Evolutionary conservation across 2,113 vertebrate species (phyloP).

Genomic region (Tiliqua scincoides): DNA sequence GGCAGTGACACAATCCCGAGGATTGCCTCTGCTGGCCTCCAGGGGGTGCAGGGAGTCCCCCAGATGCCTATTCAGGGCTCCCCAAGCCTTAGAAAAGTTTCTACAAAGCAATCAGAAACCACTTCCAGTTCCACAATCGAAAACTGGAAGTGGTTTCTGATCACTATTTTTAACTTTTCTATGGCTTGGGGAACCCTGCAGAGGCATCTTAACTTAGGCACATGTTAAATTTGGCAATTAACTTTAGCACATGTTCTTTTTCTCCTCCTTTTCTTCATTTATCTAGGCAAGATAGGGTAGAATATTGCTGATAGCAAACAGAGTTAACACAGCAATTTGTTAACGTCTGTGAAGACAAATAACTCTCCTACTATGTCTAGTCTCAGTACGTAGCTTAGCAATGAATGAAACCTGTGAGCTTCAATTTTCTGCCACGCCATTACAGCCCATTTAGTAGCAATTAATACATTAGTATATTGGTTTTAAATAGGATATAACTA

Average conservation of each 20-base stretch:
- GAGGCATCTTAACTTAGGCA: too few relatives aligned
- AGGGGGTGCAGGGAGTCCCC: too few relatives aligned
- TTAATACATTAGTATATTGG: background rate
- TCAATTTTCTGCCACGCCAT: background rate
- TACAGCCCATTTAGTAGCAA: background rate
- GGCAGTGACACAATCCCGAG: too few relatives aligned
- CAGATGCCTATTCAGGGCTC: too few relatives aligned
- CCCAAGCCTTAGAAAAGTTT: too few relatives aligned
- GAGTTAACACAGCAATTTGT: background rate
- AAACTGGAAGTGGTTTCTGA: too few relatives aligned
- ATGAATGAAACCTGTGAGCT: background rate
- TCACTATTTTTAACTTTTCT: too few relatives aligned
- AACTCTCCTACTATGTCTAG: background rate
- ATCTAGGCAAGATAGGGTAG: background rate
- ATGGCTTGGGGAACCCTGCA: too few relatives aligned
- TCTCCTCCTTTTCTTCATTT: background rate
- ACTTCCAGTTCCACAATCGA: too few relatives aligned
- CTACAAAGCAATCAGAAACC: too few relatives aligned
- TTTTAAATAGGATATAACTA: fast-evolving
- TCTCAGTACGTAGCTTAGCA: background rate
- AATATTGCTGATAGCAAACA: background rate
- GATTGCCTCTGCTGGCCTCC: too few relatives aligned
- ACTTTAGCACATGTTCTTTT: conserved; percentile 11
- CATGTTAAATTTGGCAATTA: too few relatives aligned
- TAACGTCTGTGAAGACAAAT: background rate